Percentiles rank a stretch among this genome's conserved stretches.
These are phyloP conservation scores for Idaea biselata DNA, from an alignment of 2,888 invertebrate species.

Conservation along the genomic window DNA sequence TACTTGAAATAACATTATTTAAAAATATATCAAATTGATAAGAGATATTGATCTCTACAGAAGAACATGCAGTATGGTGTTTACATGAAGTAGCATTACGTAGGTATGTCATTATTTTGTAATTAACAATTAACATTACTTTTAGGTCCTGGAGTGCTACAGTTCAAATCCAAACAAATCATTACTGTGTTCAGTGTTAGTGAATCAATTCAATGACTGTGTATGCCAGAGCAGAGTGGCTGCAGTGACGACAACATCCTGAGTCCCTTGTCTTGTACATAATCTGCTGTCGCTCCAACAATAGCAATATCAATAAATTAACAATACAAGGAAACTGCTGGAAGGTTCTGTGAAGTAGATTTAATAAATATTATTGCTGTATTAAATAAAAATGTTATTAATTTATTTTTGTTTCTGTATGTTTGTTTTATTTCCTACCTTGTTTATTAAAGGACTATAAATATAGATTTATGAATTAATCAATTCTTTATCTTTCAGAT, in stretches of 20 bases:
- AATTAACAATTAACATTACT: constrained; percentile 21
- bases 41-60: neutral
- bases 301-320: constrained; percentile 23
- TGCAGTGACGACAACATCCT: constrained; percentile 64
- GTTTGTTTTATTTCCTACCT: constrained; percentile 6
- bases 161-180: constrained; percentile 67
- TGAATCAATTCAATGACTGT: constrained; percentile 77
- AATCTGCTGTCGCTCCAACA: constrained; percentile 27
- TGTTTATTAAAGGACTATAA: neutral
- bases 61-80: neutral
- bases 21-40: constrained; percentile 5
- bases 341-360: constrained; percentile 59
- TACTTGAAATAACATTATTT: neutral
- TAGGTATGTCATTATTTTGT: neutral
- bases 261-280: constrained; percentile 43
- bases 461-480: neutral
- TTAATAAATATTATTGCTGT: constrained; percentile 70
- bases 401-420: constrained; percentile 46
- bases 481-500: neutral
- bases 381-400: constrained; percentile 73
- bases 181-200: constrained; percentile 71
- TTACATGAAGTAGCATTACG: neutral
- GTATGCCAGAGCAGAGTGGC: constrained; percentile 73
- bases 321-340: constrained; percentile 31
- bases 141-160: constrained; percentile 74